phyloP scores from a whole-genome alignment of 2,113 vertebrate species.

The Anolis carolinensis region DNA sequence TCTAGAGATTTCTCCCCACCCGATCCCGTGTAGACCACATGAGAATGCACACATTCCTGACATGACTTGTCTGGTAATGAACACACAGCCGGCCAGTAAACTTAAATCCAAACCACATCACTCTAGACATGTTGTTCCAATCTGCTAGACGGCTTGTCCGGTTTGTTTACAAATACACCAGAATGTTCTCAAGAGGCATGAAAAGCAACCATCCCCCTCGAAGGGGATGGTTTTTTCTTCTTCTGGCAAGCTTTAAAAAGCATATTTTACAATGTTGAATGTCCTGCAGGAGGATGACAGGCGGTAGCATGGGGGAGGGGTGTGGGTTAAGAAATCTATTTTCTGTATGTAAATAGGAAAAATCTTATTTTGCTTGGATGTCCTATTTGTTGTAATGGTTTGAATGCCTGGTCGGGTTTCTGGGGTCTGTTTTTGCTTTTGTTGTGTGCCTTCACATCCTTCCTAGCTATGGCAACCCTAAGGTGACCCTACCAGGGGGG shows the following conservation, averaged over 20 bases:
- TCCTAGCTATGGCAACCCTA: too few relatives aligned
- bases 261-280: constrained; percentile 20
- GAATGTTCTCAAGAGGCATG: not conserved
- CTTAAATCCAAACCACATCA: constrained; percentile 22
- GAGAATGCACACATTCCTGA: not conserved
- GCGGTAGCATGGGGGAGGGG: not conserved
- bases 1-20: not conserved
- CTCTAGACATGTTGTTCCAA: not conserved
- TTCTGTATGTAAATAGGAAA: not conserved
- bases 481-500: too few relatives aligned
- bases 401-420: too few relatives aligned
- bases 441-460: too few relatives aligned
- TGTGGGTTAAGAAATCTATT: not conserved
- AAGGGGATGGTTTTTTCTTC: not conserved
- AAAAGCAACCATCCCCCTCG: not conserved
- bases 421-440: too few relatives aligned
- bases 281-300: not conserved
- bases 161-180: not conserved
- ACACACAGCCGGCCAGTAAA: constrained; percentile 7
- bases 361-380: not conserved
- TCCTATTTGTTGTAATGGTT: too few relatives aligned
- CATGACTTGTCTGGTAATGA: constrained; percentile 13
- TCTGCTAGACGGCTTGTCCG: constrained; percentile 4
- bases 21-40: not conserved
- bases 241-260: not conserved